Evolutionary conservation across 2,797 vertebrate species (phyloP), one percentile per base, ranked within the genome.

Genomic region (Hirundo rustica): DNA sequence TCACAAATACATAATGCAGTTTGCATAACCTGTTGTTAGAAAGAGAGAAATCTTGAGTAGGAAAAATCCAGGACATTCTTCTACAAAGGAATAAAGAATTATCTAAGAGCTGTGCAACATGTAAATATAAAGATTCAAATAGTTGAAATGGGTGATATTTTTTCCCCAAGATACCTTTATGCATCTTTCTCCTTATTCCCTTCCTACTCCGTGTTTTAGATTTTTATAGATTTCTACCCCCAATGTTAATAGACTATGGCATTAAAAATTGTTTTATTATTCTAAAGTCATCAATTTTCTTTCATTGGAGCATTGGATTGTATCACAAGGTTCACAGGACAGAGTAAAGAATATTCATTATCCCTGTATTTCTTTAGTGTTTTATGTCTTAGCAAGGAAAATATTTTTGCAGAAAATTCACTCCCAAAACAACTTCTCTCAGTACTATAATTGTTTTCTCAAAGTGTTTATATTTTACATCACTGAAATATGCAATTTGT

Each of bases 391-490:
- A 61, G 5, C 9, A 50, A 68, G 30, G 5, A 90, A 84, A 86
- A 65, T 78, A 78, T 61, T 92, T 94, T 92, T 78, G 15, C n/a
- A 82, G 44, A 78, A 71, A 72, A 89, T 75, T 72, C 30, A 88
- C 17, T 67, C 19, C 5, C 45, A 15, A 51, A 34, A 45, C 26
- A 55, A 67, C 7, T 84, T 71, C 11, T 85, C 6, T 62, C 30
- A 62, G 45, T 70, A 85, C 55, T 70, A 62, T 23, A 25, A 38
- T 55, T 92, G 44, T 66, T 79, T 53, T 58, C 30, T 85, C 34
- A 66, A 68, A 61, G 54, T 58, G 11, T 36, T 92, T 86, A 47
- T 85, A 23, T 22, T 77, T 80, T 78, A 13, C 68, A 38, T 65
- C 65, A 85, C 10, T 6, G 88, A 67, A 87, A 79, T 80, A 26